A percentile compares a stretch with the other conserved stretches of the same genome.
Evolutionary conservation across 2,113 vertebrate species (phyloP).

Genomic region (Onychorhynchus coronatus): DNA sequence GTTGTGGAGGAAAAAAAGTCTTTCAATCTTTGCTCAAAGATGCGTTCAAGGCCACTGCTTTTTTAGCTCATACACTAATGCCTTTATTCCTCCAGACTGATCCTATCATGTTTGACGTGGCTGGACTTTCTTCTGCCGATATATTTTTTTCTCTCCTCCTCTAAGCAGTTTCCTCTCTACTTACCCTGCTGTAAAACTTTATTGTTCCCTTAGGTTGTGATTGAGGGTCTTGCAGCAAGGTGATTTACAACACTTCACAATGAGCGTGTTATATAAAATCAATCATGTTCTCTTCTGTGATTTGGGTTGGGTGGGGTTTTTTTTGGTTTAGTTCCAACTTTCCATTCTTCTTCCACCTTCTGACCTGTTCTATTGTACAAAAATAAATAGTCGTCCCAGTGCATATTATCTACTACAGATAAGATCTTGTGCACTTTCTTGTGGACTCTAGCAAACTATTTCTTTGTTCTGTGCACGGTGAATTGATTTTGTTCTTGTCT

Average conservation of each 20-base stretch:
- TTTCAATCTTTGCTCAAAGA: neutral
- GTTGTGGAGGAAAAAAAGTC: neutral
- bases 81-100: neutral
- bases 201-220: neutral
- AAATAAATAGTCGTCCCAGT: neutral
- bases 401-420: neutral
- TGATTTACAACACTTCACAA: neutral
- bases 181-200: neutral
- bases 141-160: neutral
- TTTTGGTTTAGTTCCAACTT: neutral
- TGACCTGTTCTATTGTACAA: neutral
- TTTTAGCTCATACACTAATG: neutral
- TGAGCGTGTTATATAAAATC: neutral
- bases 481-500: conserved; percentile 34
- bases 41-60: neutral
- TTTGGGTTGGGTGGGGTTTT: neutral
- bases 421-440: neutral
- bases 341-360: neutral
- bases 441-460: neutral
- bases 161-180: neutral
- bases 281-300: neutral
- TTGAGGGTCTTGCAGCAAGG: neutral
- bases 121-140: neutral
- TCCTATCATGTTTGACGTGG: neutral
- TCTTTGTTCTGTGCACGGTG: neutral